Conservation (phyloP, 92 coral and sea anemone genomes). For the Pocillopora meandrina region DNA sequence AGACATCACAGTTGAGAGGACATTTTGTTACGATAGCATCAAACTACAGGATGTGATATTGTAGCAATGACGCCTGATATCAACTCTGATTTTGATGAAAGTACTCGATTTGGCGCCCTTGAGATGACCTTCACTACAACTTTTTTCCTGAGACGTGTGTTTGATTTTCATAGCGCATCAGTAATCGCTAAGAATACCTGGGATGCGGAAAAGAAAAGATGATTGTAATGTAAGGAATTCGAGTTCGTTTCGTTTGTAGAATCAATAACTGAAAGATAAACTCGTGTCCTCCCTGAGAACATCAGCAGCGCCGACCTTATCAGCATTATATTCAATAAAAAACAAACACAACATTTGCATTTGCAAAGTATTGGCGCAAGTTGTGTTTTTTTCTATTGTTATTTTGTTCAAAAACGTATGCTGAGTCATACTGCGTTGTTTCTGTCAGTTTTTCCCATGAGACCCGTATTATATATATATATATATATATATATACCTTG, state of each 20-base stretch:
- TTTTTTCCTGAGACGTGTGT: not conserved
- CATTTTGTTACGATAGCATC: not conserved
- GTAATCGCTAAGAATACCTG: too few species aligned
- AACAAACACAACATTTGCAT: not conserved
- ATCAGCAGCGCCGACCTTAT: not conserved
- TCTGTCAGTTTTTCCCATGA: too few species aligned
- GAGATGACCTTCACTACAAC: not conserved
- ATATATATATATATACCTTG: not conserved
- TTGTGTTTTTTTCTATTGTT: not conserved
- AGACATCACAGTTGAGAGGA: not conserved
- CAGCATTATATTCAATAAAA: not conserved
- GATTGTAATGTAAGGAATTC: not conserved
- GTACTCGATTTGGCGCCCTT: not conserved
- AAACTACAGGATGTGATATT: not conserved
- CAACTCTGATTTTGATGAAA: slow-evolving; percentile 1
- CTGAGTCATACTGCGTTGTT: not conserved
- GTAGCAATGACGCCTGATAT: slow-evolving; percentile 1
- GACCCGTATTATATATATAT: too few species aligned
- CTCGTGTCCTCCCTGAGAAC: not conserved
- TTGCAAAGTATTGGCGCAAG: not conserved
- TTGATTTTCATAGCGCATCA: not conserved
- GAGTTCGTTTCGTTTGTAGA: not conserved
- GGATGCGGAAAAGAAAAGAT: not conserved
- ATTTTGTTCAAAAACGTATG: not conserved
- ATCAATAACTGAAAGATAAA: not conserved